Percentiles rank a stretch among this genome's conserved stretches.
phyloP scores from a whole-genome alignment of 2,797 vertebrate genomes.

The Apodemus agrarius region DNA sequence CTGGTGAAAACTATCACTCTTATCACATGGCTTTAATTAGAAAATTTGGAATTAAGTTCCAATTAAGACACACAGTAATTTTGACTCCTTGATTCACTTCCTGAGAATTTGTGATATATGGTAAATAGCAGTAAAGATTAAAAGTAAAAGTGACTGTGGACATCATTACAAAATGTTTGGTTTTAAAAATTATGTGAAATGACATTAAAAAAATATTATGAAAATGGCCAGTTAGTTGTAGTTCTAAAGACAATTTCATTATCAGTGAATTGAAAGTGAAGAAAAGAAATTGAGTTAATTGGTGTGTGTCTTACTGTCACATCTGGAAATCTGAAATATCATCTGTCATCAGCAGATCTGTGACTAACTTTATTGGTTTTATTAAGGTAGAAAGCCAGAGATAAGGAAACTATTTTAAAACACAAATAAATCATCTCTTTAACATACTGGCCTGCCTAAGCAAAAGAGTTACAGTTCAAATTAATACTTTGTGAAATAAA shows the following conservation, averaged over 20 bases:
- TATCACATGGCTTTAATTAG: neutral
- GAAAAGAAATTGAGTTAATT: neutral
- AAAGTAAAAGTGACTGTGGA: neutral
- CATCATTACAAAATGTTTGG: neutral
- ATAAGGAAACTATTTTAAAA: neutral
- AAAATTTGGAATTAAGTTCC: constrained; percentile 18
- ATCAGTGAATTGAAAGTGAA: neutral
- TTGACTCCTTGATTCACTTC: neutral
- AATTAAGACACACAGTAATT: neutral
- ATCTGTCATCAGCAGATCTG: neutral
- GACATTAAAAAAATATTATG: neutral
- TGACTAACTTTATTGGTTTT: neutral
- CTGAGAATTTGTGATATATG: neutral
- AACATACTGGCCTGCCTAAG: neutral
- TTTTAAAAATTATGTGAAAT: constrained; percentile 13
- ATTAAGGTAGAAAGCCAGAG: neutral
- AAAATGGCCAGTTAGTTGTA: neutral
- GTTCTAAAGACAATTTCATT: neutral
- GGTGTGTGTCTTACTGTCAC: neutral
- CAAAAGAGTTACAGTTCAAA: neutral
- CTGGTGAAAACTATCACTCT: neutral
- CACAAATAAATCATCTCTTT: neutral
- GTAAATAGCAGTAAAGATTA: neutral
- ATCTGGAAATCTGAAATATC: neutral
- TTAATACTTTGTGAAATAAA: neutral